Percentiles rank a stretch among this genome's conserved stretches.
Evolutionary conservation across 1,140 invertebrate genomes (phyloP).

Genomic region (Macrotrachela quadricornifera): DNA sequence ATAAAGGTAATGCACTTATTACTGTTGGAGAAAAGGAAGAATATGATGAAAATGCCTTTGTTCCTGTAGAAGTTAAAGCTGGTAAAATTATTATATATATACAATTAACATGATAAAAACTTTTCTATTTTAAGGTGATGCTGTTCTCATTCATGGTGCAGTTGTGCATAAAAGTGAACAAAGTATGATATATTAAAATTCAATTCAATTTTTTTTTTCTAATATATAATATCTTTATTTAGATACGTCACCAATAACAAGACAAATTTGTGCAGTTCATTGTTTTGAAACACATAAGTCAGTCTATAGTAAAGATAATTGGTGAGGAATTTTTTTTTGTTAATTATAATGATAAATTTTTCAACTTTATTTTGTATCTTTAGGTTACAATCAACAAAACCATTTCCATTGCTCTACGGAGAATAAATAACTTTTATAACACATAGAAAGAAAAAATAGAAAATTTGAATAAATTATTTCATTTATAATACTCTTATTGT

Average conservation of each 20-base stretch:
- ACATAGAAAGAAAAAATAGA: too few relatives aligned
- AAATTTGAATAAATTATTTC: too few relatives aligned
- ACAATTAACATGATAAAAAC: background rate
- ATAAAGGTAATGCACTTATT: conserved; percentile 34
- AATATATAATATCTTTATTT: too few relatives aligned
- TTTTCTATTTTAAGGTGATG: conserved; percentile 41
- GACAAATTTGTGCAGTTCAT: conserved; percentile 72
- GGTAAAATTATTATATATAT: conserved; percentile 32
- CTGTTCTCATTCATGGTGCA: conserved; percentile 68
- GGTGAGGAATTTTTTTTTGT: background rate
- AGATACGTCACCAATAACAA: conserved; percentile 51
- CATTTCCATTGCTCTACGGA: too few relatives aligned
- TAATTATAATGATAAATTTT: too few relatives aligned
- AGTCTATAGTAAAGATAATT: conserved; percentile 3
- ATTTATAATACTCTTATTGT: too few relatives aligned
- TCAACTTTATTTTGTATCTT: too few relatives aligned
- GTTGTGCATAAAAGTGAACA: conserved; percentile 73
- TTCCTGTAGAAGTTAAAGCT: conserved; percentile 52
- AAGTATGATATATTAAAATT: conserved; percentile 21
- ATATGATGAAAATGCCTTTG: conserved; percentile 47
- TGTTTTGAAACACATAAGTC: conserved; percentile 1
- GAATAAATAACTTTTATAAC: too few relatives aligned
- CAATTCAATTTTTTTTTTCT: too few relatives aligned
- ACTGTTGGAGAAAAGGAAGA: conserved; percentile 33
- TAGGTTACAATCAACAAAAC: too few relatives aligned